A percentile compares a stretch with the other conserved stretches of the same genome.
phyloP scores from a whole-genome alignment of 2,888 invertebrate genomes.

The Callyntrura sp. region DNA sequence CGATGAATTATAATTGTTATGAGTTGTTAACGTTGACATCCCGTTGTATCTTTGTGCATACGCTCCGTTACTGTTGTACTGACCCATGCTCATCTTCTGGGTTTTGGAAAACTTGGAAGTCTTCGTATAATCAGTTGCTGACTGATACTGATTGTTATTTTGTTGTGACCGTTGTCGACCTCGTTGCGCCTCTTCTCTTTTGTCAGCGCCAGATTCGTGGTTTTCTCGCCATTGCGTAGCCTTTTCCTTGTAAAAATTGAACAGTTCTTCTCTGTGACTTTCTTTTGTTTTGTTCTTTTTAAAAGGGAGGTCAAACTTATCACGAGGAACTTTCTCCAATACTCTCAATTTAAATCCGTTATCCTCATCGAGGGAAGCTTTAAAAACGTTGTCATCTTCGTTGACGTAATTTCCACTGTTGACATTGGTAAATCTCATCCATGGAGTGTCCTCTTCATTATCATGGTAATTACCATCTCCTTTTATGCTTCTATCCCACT shows the following conservation, averaged over 20 bases:
- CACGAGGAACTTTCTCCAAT: not conserved
- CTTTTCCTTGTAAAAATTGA: not conserved
- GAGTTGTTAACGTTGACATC: no score
- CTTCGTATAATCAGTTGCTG: no score
- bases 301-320: not conserved
- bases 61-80: no score
- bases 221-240: not conserved
- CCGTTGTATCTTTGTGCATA: no score
- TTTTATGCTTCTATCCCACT: not conserved
- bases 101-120: no score
- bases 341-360: not conserved
- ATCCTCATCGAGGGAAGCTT: not conserved
- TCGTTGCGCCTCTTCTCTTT: no score
- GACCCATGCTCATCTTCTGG: no score
- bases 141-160: no score
- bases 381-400: slow-evolving; percentile 4
- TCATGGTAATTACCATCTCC: not conserved
- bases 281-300: not conserved
- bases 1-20: no score
- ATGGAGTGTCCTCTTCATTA: not conserved
- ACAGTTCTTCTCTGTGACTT: not conserved
- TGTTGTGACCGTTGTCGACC: no score
- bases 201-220: no score
- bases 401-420: not conserved
- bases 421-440: not conserved